phyloP scores from a whole-genome alignment of 2,888 invertebrate species.

The Polyommatus iphigenia region DNA sequence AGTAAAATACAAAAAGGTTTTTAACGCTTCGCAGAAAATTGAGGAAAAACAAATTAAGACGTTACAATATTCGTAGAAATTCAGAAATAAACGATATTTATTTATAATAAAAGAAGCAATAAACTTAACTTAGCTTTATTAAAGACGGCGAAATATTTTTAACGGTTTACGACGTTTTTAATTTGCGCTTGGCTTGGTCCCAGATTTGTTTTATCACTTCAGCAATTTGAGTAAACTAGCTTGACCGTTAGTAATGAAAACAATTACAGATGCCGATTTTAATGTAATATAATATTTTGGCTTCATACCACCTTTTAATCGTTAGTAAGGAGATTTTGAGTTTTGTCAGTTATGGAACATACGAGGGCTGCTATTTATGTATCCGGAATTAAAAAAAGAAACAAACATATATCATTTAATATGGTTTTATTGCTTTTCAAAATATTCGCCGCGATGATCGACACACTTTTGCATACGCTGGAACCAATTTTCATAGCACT shows the following conservation, averaged over 20 bases:
- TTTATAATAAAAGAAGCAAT: not conserved
- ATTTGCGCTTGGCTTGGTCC: slow-evolving; percentile 14
- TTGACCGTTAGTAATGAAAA: not conserved
- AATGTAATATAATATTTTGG: not conserved
- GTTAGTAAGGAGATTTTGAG: not conserved
- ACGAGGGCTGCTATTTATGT: no score
- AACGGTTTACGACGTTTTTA: slow-evolving; percentile 2
- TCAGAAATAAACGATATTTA: not conserved
- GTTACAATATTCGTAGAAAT: not conserved
- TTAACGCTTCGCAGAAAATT: not conserved
- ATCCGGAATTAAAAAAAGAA: no score
- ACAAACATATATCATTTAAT: no score
- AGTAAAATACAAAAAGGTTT: not conserved
- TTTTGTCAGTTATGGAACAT: no score
- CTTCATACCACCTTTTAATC: not conserved
- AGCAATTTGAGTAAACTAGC: not conserved
- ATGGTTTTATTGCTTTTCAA: no score
- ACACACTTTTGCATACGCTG: no score
- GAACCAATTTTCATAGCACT: no score
- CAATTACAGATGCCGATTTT: not conserved
- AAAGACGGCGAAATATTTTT: slow-evolving; percentile 6
- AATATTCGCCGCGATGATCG: no score
- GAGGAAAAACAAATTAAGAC: not conserved
- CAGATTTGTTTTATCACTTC: slow-evolving; percentile 8
- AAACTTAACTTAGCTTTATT: not conserved